Evolutionary conservation across 2,888 invertebrate genomes (phyloP).

Genomic region (Cephalotes varians): DNA sequence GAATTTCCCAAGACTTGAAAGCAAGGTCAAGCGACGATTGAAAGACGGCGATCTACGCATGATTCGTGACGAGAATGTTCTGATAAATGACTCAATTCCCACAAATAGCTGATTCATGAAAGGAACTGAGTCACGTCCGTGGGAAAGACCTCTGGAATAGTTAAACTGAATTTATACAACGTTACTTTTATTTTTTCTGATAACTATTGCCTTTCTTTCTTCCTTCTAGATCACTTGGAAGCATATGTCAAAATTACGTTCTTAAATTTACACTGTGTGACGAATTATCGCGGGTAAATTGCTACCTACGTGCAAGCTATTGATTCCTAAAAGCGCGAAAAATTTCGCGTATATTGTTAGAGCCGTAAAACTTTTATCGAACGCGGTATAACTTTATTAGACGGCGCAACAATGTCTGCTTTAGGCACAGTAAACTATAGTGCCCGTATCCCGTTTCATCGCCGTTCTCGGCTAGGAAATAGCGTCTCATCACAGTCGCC

Average conservation of each 20-base stretch:
- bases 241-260: background rate
- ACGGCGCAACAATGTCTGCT: constrained; percentile 26
- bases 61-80: constrained; percentile 61
- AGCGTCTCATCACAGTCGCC: constrained; percentile 42
- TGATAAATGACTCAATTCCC: constrained; percentile 57
- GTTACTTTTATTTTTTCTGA: background rate
- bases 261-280: background rate
- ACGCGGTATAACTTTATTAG: constrained; percentile 33
- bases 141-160: constrained; percentile 44
- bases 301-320: background rate
- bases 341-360: constrained; percentile 14
- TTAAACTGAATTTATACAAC: constrained; percentile 18
- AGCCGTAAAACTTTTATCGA: constrained; percentile 31
- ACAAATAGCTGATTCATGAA: constrained; percentile 43
- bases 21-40: constrained; percentile 47
- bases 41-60: constrained; percentile 46
- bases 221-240: too few species aligned
- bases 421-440: constrained; percentile 42
- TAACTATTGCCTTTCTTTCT: background rate
- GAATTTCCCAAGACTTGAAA: constrained; percentile 32
- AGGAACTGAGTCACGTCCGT: constrained; percentile 57
- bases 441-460: constrained; percentile 36
- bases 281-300: background rate
- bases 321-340: constrained; percentile 2
- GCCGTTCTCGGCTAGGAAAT: constrained; percentile 11